phyloP scores from a whole-genome alignment of 2,113 vertebrate genomes.

The Cryptomyrus ogoouensis region DNA sequence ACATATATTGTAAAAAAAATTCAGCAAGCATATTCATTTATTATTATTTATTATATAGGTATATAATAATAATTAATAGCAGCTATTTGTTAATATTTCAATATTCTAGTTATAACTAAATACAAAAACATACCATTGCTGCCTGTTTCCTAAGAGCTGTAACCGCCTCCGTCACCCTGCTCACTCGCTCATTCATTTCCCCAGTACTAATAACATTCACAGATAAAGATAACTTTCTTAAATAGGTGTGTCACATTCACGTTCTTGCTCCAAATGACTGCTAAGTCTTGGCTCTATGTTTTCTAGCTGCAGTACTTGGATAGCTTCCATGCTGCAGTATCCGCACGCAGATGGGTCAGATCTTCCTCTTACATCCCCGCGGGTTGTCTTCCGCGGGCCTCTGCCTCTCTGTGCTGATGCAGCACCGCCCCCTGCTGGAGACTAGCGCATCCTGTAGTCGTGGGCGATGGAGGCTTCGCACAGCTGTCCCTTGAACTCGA shows the following conservation, averaged over 20 bases:
- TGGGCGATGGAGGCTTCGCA: slow-evolving; percentile 89
- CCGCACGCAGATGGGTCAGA: background rate
- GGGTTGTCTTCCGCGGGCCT: background rate
- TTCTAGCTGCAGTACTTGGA: background rate
- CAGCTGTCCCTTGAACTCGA: slow-evolving; percentile 98
- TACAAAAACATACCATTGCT: background rate
- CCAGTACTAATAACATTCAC: slow-evolving; percentile 43
- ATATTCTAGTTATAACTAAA: slow-evolving; percentile 12
- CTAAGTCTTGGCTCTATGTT: background rate
- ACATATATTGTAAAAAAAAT: background rate
- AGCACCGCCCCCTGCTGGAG: slow-evolving; percentile 27
- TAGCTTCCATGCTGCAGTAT: background rate
- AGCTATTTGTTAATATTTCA: background rate
- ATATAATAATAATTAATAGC: background rate
- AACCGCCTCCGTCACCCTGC: slow-evolving; percentile 29
- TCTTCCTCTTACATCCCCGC: background rate
- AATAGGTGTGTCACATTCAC: slow-evolving; percentile 49
- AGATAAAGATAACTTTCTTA: slow-evolving; percentile 30
- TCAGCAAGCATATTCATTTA: background rate
- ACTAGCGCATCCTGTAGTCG: slow-evolving; percentile 96
- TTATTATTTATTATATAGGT: slow-evolving; percentile 13
- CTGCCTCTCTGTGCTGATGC: slow-evolving; percentile 31
- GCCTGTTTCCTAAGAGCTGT: slow-evolving; percentile 24
- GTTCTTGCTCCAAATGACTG: slow-evolving; percentile 36
- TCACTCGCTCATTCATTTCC: slow-evolving; percentile 18